Percentiles rank a stretch among this genome's conserved stretches.
These are phyloP conservation scores for Oopsacas minuta DNA, from an alignment of 37 sponge, comb jelly and placozoan species.

Conservation along the genomic window DNA sequence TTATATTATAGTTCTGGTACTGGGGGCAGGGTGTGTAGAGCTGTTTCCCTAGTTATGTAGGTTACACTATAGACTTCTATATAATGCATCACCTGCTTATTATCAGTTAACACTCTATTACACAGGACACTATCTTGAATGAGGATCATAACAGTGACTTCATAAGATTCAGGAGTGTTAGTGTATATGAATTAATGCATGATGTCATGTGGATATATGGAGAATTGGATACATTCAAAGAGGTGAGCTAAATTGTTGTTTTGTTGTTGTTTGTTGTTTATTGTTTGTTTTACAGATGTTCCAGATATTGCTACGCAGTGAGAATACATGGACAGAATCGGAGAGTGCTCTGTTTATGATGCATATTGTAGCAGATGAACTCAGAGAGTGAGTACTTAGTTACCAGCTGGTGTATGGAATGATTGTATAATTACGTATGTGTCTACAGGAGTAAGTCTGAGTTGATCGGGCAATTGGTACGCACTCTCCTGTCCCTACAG, in stretches of 20 bases:
- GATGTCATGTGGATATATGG: background rate
- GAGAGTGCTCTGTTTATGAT: slow-evolving; percentile 2
- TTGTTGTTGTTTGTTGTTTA: background rate
- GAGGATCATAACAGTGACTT: background rate
- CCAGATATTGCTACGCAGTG: background rate
- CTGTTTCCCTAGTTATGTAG: background rate
- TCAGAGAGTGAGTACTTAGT: background rate
- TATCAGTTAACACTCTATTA: too few relatives aligned
- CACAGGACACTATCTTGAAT: background rate
- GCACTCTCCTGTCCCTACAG: background rate
- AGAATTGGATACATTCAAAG: background rate
- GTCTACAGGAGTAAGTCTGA: background rate
- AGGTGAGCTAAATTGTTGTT: background rate
- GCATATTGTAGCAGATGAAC: background rate
- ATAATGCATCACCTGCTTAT: background rate
- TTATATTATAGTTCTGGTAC: too few relatives aligned
- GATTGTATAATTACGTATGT: background rate
- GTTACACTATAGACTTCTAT: background rate
- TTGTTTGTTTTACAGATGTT: background rate
- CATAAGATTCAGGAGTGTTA: background rate
- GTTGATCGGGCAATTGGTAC: background rate
- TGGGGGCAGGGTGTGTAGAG: too few relatives aligned
- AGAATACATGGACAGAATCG: background rate
- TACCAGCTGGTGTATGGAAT: too few relatives aligned
- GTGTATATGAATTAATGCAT: background rate